These are phyloP conservation scores for Pyrrhosoma nymphula DNA, from an alignment of 2,888 invertebrate species.

Conservation along the genomic window DNA sequence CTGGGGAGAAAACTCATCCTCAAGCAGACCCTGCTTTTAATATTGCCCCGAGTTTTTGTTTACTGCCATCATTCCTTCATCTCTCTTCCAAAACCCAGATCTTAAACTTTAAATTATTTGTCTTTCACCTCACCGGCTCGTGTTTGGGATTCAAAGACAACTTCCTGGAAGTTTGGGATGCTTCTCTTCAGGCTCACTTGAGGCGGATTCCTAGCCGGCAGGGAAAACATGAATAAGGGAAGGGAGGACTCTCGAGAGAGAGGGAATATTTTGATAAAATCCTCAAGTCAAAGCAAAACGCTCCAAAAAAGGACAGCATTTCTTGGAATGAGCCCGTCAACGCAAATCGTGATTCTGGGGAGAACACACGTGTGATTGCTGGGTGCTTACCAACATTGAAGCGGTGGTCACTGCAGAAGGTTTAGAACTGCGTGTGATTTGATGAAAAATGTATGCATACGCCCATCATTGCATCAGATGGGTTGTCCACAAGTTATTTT, in stretches of 20 bases:
- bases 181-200: background rate
- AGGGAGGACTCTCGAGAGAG: background rate
- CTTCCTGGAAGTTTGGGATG: slow-evolving; percentile 16
- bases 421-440: no score
- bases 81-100: background rate
- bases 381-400: no score
- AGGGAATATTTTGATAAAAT: background rate
- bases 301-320: background rate
- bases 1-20: background rate
- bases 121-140: background rate
- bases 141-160: slow-evolving; percentile 20
- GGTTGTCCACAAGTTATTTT: no score
- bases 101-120: background rate
- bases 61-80: background rate
- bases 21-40: background rate
- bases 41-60: slow-evolving; percentile 16
- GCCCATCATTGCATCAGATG: no score
- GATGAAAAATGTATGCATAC: no score
- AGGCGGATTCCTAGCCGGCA: background rate
- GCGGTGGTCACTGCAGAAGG: no score
- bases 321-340: no score
- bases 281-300: background rate
- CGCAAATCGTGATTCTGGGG: no score
- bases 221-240: background rate
- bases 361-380: no score